Conservation (phyloP, 2,797 vertebrate genomes). For the Amazona ochrocephala region DNA sequence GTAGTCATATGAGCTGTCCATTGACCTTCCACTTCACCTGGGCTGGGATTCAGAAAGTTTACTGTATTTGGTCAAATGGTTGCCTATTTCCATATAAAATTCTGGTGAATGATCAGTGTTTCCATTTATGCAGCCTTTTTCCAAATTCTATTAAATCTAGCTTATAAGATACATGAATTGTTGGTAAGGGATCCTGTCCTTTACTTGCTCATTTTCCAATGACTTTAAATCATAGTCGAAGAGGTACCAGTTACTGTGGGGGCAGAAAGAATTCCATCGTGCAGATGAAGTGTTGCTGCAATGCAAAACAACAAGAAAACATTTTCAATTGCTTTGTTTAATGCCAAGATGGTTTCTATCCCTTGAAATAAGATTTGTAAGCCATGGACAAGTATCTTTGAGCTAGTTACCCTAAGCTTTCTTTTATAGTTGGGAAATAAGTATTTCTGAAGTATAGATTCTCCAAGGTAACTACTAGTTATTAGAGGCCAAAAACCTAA, state of each 20-base stretch:
- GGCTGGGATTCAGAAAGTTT: neutral
- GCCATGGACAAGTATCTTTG: neutral
- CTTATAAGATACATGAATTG: neutral
- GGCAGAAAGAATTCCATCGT: neutral
- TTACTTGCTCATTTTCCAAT: neutral
- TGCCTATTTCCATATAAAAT: neutral
- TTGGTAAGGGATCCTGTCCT: neutral
- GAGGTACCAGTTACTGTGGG: neutral
- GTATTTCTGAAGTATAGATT: neutral
- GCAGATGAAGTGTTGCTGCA: neutral
- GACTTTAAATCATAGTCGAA: neutral
- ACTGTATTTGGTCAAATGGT: neutral
- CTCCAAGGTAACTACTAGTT: neutral
- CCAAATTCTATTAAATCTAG: neutral
- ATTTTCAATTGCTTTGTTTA: neutral
- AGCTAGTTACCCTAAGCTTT: neutral
- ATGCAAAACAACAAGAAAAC: neutral
- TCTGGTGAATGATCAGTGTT: neutral
- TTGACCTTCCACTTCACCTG: neutral
- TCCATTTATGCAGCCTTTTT: neutral
- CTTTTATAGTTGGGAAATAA: neutral
- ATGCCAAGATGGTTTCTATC: neutral
- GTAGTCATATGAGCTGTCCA: neutral
- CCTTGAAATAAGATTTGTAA: neutral
- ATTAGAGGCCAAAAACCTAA: neutral